Evolutionary conservation across 2,888 invertebrate species (phyloP).

Genomic region (Eulithis prunata): DNA sequence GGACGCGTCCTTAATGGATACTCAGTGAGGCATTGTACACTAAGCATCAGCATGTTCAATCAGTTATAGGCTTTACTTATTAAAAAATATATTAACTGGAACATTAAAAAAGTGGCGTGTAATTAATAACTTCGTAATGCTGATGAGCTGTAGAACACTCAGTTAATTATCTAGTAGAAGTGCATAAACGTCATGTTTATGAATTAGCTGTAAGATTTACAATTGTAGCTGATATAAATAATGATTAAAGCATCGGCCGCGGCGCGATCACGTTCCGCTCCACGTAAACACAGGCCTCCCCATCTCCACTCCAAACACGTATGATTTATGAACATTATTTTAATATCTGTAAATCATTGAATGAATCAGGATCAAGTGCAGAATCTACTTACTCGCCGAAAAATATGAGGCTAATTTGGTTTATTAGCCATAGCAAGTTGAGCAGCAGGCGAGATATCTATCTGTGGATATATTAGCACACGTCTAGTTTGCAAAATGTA

Average conservation of each 20-base stretch:
- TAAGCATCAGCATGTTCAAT: no score
- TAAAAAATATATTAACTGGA: no score
- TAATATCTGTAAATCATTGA: constrained; percentile 31
- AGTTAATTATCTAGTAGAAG: background rate
- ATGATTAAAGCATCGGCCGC: constrained; percentile 2
- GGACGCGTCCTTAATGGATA: no score
- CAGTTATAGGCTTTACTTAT: no score
- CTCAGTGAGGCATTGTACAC: no score
- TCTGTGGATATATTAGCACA: no score
- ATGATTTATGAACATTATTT: constrained; percentile 35
- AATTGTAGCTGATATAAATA: background rate
- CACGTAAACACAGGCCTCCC: constrained; percentile 12
- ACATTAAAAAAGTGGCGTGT: no score
- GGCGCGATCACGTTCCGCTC: constrained; percentile 3
- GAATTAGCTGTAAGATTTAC: constrained; percentile 19
- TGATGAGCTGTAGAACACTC: background rate
- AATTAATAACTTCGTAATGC: no score
- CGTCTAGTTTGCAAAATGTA: background rate
- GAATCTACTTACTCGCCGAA: constrained; percentile 2
- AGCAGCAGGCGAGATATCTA: no score
- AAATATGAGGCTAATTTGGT: constrained; percentile 17
- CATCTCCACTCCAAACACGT: constrained; percentile 24
- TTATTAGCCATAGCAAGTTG: background rate
- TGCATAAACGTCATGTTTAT: constrained; percentile 1
- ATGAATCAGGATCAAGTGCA: constrained; percentile 28